Percentiles rank a stretch among this genome's conserved stretches.
phyloP scores from a whole-genome alignment of 1,140 invertebrate genomes.

The Caenorhabditis latens region DNA sequence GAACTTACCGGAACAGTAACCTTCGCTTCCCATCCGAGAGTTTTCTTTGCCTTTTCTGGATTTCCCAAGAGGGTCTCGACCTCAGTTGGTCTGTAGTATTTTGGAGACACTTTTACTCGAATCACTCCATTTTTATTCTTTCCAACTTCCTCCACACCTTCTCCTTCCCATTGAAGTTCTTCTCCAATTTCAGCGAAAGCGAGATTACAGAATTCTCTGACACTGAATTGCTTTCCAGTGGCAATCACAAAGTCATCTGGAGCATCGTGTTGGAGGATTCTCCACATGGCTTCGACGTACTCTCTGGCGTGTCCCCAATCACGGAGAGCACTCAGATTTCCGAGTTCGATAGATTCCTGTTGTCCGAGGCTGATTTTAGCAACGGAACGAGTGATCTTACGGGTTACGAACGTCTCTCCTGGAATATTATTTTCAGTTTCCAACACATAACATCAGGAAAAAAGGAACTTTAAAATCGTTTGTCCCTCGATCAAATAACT shows the following conservation, averaged over 20 bases:
- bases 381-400: conserved; percentile 96
- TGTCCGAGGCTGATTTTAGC: conserved; percentile 93
- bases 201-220: conserved; percentile 93
- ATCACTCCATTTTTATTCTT: conserved; percentile 87
- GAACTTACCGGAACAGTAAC: conserved; percentile 78
- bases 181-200: conserved; percentile 84
- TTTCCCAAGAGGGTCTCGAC: conserved; percentile 94
- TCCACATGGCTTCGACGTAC: conserved; percentile 99
- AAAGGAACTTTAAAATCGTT: too few relatives aligned
- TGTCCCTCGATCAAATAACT: too few relatives aligned
- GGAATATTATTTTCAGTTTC: conserved; percentile 55
- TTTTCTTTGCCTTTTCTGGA: conserved; percentile 87
- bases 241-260: conserved; percentile 98
- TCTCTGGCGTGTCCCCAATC: conserved; percentile 99
- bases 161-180: conserved; percentile 87
- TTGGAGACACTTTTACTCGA: conserved; percentile 90
- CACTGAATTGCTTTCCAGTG: conserved; percentile 93
- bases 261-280: conserved; percentile 94
- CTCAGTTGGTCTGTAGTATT: conserved; percentile 97
- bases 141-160: conserved; percentile 88
- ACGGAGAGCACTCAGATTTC: conserved; percentile 93
- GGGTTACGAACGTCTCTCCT: conserved; percentile 96
- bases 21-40: conserved; percentile 89
- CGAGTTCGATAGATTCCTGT: conserved; percentile 89
- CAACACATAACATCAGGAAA: too few relatives aligned